These are phyloP conservation scores for Phymanthus crucifer DNA, from an alignment of 92 coral and sea anemone genomes.

Conservation along the genomic window DNA sequence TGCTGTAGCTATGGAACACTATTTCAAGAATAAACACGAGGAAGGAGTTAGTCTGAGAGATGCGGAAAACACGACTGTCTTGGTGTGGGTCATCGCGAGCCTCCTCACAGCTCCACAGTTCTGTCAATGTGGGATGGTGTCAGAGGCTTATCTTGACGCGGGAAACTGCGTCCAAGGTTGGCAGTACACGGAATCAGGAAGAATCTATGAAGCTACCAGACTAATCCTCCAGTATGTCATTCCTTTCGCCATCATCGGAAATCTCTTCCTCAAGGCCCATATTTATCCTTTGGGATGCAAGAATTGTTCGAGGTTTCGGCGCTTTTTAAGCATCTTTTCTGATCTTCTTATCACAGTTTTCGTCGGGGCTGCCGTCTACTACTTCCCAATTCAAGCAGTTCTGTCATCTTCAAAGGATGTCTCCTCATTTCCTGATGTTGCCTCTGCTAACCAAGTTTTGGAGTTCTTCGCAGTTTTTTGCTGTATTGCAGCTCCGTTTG, in stretches of 20 bases:
- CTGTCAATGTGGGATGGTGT: conserved; percentile 35
- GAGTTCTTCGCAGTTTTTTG: conserved; percentile 22
- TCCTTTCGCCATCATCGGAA: conserved; percentile 14
- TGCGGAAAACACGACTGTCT: conserved; percentile 29
- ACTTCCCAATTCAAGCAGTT: conserved; percentile 13
- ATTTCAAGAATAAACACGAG: not conserved
- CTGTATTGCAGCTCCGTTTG: conserved; percentile 38
- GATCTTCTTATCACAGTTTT: conserved; percentile 4
- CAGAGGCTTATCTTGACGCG: not conserved
- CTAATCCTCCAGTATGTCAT: conserved; percentile 24
- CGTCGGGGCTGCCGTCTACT: conserved; percentile 7
- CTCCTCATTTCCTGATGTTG: conserved; percentile 7
- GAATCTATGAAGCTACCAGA: conserved; percentile 19
- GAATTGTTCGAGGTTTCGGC: not conserved
- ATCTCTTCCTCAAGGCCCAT: conserved; percentile 31
- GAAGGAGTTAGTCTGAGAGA: conserved; percentile 5
- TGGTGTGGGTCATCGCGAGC: conserved; percentile 21
- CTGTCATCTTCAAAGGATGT: not conserved
- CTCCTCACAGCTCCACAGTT: conserved; percentile 37
- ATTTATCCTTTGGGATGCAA: not conserved
- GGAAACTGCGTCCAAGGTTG: conserved; percentile 24
- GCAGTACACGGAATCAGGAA: conserved; percentile 18
- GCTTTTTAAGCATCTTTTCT: not conserved
- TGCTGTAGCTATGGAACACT: conserved; percentile 18
- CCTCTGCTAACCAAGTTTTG: not conserved